Evolutionary conservation across 2,888 invertebrate genomes (phyloP).

Genomic region (Flexamia atlantica): DNA sequence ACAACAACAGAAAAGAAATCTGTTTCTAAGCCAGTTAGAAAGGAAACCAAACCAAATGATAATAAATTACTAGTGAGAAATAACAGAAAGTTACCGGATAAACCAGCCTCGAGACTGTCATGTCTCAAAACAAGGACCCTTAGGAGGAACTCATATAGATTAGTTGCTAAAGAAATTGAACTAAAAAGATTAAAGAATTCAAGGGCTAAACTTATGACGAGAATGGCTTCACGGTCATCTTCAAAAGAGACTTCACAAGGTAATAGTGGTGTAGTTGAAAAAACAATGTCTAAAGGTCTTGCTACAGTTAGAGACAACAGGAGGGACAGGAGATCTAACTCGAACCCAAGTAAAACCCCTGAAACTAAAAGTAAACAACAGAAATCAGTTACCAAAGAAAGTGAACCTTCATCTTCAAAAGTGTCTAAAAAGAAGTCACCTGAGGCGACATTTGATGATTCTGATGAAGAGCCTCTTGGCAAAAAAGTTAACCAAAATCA

Average conservation of each 20-base stretch:
- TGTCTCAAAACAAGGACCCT: conserved; percentile 61
- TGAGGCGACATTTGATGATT: conserved; percentile 59
- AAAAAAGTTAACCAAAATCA: conserved; percentile 28
- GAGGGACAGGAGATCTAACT: conserved; percentile 30
- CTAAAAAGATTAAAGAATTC: conserved; percentile 40
- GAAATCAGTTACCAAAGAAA: conserved; percentile 22
- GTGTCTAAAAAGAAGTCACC: neutral
- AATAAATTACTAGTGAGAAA: conserved; percentile 57
- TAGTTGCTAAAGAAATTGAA: conserved; percentile 56
- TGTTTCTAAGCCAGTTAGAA: neutral
- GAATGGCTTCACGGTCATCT: conserved; percentile 20
- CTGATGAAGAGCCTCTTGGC: conserved; percentile 62
- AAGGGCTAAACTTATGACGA: conserved; percentile 27
- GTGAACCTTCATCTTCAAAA: conserved; percentile 18
- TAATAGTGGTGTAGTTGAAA: conserved; percentile 5
- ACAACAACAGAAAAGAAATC: conserved; percentile 4
- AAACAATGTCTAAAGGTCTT: conserved; percentile 11
- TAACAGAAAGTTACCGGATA: conserved; percentile 33
- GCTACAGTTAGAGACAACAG: conserved; percentile 35
- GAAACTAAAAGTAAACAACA: conserved; percentile 34
- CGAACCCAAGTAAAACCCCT: neutral
- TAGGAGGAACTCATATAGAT: conserved; percentile 62
- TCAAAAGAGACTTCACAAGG: conserved; percentile 38
- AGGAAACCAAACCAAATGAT: conserved; percentile 67
- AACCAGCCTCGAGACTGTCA: neutral